Conservation (phyloP, 2,888 invertebrate species). For the Trachelus tabidus region DNA sequence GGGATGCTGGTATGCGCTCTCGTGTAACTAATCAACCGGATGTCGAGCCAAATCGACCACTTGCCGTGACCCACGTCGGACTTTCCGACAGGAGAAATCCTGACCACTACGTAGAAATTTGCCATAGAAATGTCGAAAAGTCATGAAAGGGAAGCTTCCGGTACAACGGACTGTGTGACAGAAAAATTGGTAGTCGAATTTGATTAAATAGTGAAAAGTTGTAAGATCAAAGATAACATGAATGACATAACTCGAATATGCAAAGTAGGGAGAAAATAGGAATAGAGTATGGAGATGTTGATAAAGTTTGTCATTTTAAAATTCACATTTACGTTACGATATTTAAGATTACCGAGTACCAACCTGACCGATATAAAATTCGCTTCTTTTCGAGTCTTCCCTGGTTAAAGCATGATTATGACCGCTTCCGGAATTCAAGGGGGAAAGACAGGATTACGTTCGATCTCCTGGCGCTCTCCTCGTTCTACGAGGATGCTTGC, state of each 20-base stretch:
- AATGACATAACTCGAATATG: not conserved
- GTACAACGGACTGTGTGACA: not conserved
- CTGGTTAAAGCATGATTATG: not conserved
- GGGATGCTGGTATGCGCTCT: constrained; percentile 36
- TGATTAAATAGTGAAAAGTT: not conserved
- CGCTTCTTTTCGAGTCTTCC: not conserved
- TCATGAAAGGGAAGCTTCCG: not conserved
- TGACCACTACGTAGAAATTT: not conserved
- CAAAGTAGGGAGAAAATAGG: not conserved
- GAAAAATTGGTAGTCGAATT: not conserved
- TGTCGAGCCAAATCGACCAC: constrained; percentile 52
- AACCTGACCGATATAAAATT: not conserved
- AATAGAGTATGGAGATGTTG: no score
- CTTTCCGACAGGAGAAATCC: not conserved
- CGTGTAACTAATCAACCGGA: constrained; percentile 57
- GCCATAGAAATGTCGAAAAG: not conserved
- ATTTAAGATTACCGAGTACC: no score
- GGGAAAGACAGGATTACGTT: not conserved
- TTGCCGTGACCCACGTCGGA: constrained; percentile 23
- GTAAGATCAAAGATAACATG: no score
- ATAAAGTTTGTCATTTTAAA: no score
- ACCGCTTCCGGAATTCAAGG: not conserved
- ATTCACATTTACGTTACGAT: no score
- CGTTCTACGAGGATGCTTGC: not conserved
- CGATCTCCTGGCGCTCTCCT: not conserved